phyloP scores from a whole-genome alignment of 2,888 invertebrate species.

The Idaea dimidiata region DNA sequence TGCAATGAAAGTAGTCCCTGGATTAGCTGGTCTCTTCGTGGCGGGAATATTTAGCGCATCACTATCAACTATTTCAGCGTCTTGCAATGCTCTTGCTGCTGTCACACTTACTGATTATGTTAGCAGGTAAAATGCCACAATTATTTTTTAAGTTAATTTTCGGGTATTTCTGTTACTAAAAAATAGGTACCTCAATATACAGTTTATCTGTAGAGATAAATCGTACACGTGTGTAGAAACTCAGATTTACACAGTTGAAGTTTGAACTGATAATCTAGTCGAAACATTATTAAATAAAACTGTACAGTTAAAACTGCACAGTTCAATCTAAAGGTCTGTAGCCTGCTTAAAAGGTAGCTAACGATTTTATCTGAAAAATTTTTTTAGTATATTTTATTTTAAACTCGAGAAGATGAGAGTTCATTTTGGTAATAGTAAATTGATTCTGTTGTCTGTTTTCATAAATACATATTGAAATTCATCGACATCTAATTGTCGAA shows the following conservation, averaged over 20 bases:
- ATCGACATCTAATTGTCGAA: neutral
- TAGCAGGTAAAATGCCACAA: constrained; percentile 49
- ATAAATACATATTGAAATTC: neutral
- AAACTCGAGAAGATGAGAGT: neutral
- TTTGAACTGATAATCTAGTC: too few species aligned
- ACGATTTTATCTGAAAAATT: too few species aligned
- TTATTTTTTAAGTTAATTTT: neutral
- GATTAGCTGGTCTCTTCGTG: constrained; percentile 93
- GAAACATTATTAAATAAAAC: too few species aligned
- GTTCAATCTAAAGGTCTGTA: too few species aligned
- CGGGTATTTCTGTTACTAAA: too few species aligned
- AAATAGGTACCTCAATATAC: too few species aligned
- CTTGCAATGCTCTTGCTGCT: constrained; percentile 94
- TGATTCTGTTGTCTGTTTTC: neutral
- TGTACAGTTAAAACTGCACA: too few species aligned
- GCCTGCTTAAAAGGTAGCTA: too few species aligned
- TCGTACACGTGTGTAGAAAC: too few species aligned
- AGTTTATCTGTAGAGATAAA: too few species aligned
- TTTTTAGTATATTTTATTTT: neutral
- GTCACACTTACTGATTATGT: constrained; percentile 94
- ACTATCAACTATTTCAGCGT: constrained; percentile 94
- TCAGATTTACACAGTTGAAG: too few species aligned
- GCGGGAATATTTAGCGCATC: constrained; percentile 96
- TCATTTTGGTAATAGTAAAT: neutral
- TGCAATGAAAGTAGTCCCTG: constrained; percentile 84